Base-by-base conservation (phyloP, 2,888 invertebrate species). In the Gryllus longicercus region DNA sequence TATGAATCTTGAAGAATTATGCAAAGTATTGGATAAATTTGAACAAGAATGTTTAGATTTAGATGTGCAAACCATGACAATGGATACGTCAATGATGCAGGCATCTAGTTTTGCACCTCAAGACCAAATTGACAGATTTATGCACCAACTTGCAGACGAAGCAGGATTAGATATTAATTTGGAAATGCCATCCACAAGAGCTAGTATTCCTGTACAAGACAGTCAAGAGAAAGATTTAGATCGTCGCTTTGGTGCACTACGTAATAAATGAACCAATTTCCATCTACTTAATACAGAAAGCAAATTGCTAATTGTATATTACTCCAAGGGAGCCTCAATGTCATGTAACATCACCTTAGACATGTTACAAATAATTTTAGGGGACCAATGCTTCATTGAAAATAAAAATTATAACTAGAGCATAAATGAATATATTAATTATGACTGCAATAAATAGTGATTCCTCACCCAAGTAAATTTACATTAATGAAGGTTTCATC, bases 31-130 rank as follows among this genome's bases (percentile, higher is more conserved):
- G 97, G 97, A 97, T 86, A 96, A 97, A 87, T 99, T 99, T 88
- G 99, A 99, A 87, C 94, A 94, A 83, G 98, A 99, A 87, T 99
- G 99, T 89, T 99, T 99, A 88, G 99, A 99, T 87, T 88, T 99
- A 84, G 99, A 99, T 86, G 99, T 99, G 0, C 99, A 99, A 88
- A 97, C 97, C 80, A 96, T 97, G 0, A 98, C 98, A 84, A 97
- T 99, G 96, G 99, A 99, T 87, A 96, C 96, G 87, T 96, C 99
- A 0, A 99, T 99, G 99, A 95, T 96, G 74, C 97, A 98, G 86
- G 98, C 99, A 0, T 99, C 99, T 0, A 96, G 98, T 2, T 94
- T 96, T 77, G 95, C 99, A 78, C 99, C 99, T 1, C 97, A 97
- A 87, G 94, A 94, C 82, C 97, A 99, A 88, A 99, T 99, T 0